phyloP scores from a whole-genome alignment of 2,113 vertebrate species.

The Chionis minor region DNA sequence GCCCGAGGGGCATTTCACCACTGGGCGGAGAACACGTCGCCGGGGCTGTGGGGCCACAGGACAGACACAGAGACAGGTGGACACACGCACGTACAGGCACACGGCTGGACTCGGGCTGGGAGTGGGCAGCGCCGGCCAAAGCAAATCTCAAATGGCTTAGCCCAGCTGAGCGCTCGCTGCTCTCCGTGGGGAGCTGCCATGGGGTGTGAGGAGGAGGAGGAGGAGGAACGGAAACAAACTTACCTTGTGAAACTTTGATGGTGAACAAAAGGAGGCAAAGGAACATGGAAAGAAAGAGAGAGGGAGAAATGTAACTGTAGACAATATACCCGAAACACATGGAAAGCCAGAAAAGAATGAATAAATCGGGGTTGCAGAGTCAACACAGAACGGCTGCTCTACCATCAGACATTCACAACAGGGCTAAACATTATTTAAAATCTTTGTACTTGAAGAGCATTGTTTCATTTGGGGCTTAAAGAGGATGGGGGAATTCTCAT shows the following conservation, averaged over 20 bases:
- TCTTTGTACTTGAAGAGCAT: not conserved
- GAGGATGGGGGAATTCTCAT: not conserved
- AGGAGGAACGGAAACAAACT: slow-evolving; percentile 47
- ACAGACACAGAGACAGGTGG: not conserved
- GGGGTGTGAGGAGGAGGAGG: not conserved
- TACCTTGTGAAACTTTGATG: slow-evolving; percentile 87
- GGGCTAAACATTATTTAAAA: not conserved
- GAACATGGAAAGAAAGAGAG: slow-evolving; percentile 65
- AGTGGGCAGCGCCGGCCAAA: rapidly evolving
- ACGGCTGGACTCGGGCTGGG: not conserved
- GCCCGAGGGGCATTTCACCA: not conserved
- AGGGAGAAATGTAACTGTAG: slow-evolving; percentile 64
- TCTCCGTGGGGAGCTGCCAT: not conserved
- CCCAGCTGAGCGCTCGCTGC: rapidly evolving
- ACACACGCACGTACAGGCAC: not conserved
- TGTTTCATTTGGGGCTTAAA: not conserved
- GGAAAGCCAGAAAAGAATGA: slow-evolving; percentile 28
- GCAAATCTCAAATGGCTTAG: not conserved
- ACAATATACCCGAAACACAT: not conserved
- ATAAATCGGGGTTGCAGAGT: not conserved
- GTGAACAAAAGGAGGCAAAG: slow-evolving; percentile 60
- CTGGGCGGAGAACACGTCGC: not conserved
- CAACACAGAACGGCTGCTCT: slow-evolving; percentile 18
- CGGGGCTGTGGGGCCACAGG: not conserved
- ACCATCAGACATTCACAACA: not conserved